Base-by-base conservation (phyloP, 2,113 vertebrate genomes). In the Fulica atra region DNA sequence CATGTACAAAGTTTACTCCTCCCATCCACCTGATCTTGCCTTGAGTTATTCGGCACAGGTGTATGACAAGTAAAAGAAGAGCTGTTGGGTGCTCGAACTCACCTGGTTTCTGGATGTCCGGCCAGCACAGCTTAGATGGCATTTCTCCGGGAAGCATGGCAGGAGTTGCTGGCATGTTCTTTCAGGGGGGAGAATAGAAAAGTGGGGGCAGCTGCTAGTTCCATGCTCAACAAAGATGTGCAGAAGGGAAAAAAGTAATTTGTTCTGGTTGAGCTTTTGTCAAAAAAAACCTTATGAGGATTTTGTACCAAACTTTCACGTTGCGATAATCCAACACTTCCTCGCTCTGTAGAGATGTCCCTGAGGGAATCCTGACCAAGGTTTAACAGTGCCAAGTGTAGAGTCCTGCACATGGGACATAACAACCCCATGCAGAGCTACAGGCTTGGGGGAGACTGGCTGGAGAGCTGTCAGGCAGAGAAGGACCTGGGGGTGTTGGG, bases 131-230 rank as follows among this genome's bases (percentile, higher is more conserved):
- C 57, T 69, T 70, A 80, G 54, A 57, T 82, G 57, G 90, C 77
- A 57, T 69, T 79, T 96, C n/a, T 94, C 13, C 81, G 76, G 81
- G 59, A 94, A 94, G 54, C 65, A 80, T 8, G 53, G 71, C 71
- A 93, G 69, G 56, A 63, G 63, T 60, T 76, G 59, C 48, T 90
- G 79, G 66, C 13, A 7, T 66, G 92, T 63, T 88, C 63, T 60
- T 88, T 51, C 36, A 54, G 31, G 40, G 18, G 13, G 35, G 21
- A 89, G 74, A 36, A n/a, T 60, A 80, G 90, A 87, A 66, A 60
- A 36, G 54, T 44, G 38, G 17, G 15, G 28, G 28, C 29, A 65
- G 63, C 17, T 8, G 4, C 44, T 78, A 72, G 10, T 70, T 78
- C 92, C 35, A 10, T 56, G 33, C 69, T 92, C 48, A 93, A 91